Base-by-base conservation (phyloP, 53 echinoderm and acorn worm genomes). In the Holothuria leucospilota region DNA sequence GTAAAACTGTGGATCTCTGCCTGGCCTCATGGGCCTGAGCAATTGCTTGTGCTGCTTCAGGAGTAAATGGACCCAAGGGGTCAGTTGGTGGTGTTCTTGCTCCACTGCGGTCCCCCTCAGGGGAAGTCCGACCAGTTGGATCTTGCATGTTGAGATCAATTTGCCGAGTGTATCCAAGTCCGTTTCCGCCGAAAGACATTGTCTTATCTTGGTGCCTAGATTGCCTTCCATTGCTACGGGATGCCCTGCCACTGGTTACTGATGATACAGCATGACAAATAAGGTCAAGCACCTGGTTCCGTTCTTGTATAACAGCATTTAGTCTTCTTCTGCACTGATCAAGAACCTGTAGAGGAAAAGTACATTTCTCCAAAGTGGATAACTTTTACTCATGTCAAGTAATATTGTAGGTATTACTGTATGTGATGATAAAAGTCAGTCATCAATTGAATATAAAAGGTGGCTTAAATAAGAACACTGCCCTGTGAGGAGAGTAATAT, bases 261-360 rank as follows among this genome's bases (percentile, higher is more conserved):
- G 95, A 99, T 21, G 99, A 96, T 29, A 93, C 93, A n/a, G 99
- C 99, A 86, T 99, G 99, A 84, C 99, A 99, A 14, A 99, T 85
- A 39, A 99, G 99, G 85, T 99, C 99, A 29, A 99, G 89, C 69
- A 99, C 99, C 24, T 95, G 90, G 88, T 99, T 95, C n/a, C 99
- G 84, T 51, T 99, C 99, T 69, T 99, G 99, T 85, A 99, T 90
- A 66, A 99, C 99, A 18, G 99, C 99, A 66, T 91, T 95, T 41
- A 99, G 92, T 53, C 99, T 82, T 87, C 90, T 92, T 41, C 99
- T 84, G n/a, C 88, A 93, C 67, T 96, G 90, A 82, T 99, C 99
- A 9, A 99, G 80, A 68, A 94, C 92, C 99, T 99, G 81, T 51
- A 15, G 21, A 8, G 10, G 39, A 18, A 67, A 67, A 67, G 1